Conservation (phyloP, 92 coral and sea anemone species). For the Galaxea fascicularis region DNA sequence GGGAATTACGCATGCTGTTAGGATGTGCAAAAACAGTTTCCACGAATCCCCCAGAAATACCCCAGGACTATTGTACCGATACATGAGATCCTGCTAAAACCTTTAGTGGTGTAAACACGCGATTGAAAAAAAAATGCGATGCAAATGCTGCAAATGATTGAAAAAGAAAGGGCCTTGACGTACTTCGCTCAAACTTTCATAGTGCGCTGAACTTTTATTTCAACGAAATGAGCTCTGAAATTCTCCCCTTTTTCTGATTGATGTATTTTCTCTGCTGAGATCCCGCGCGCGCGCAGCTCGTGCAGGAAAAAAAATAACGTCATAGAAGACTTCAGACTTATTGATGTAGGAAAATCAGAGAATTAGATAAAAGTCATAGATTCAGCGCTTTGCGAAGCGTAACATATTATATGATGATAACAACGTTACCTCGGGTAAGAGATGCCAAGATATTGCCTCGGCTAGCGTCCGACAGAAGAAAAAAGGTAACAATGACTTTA, state of each 20-base stretch:
- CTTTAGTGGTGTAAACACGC: no score
- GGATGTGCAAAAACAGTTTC: no score
- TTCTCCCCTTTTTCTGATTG: not conserved
- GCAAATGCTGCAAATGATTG: no score
- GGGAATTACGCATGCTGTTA: no score
- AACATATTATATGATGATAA: constrained; percentile 17
- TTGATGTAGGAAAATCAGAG: not conserved
- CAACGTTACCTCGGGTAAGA: constrained; percentile 28
- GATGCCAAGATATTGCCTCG: constrained; percentile 19
- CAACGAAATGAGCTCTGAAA: not conserved
- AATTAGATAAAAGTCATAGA: no score
- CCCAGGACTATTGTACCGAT: no score
- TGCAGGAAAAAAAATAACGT: constrained; percentile 11
- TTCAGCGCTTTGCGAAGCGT: not conserved
- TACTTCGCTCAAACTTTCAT: not conserved
- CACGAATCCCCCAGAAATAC: no score
- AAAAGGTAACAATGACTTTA: constrained; percentile 39
- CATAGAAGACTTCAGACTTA: not conserved
- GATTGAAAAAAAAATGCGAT: no score
- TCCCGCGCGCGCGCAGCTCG: not conserved
- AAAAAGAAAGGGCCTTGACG: no score
- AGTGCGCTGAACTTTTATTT: not conserved
- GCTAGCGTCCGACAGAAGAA: constrained; percentile 25
- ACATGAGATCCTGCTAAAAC: no score
- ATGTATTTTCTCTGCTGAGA: not conserved